Conservation (phyloP, 1,140 invertebrate genomes). For the Philotrypesis tridentata region DNA sequence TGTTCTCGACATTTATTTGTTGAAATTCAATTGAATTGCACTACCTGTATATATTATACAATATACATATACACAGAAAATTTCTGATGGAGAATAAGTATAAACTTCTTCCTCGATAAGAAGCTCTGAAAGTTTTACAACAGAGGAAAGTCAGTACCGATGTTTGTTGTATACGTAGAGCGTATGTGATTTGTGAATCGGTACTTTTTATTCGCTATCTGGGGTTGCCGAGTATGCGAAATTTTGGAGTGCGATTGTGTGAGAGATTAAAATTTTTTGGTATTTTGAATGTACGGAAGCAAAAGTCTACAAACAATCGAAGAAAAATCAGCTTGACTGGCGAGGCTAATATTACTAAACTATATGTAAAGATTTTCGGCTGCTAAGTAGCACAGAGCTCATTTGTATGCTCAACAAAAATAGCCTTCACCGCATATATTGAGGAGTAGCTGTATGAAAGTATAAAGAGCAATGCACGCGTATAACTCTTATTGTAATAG, state of each 20-base stretch:
- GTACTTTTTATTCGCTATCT: background rate
- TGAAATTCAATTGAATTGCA: background rate
- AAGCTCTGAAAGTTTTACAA: background rate
- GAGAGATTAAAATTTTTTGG: background rate
- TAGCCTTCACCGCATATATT: background rate
- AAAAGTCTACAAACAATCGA: background rate
- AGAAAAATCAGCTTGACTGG: background rate
- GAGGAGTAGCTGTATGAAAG: background rate
- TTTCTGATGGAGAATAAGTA: no score
- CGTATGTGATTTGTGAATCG: background rate
- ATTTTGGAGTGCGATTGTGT: background rate
- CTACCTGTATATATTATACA: background rate
- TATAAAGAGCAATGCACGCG: background rate
- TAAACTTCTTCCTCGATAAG: no score
- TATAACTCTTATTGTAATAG: constrained; percentile 27
- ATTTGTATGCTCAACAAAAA: background rate
- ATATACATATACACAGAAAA: no score
- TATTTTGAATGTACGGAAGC: background rate
- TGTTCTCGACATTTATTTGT: no score
- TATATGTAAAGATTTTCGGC: background rate
- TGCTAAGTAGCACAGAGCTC: background rate
- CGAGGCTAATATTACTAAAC: background rate
- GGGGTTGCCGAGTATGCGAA: background rate
- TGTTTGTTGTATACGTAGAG: background rate
- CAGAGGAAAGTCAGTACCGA: background rate